A percentile compares a stretch with the other conserved stretches of the same genome.
These are phyloP conservation scores for Tetragnatha versicolor DNA, from an alignment of 1,140 invertebrate genomes.

Conservation along the genomic window DNA sequence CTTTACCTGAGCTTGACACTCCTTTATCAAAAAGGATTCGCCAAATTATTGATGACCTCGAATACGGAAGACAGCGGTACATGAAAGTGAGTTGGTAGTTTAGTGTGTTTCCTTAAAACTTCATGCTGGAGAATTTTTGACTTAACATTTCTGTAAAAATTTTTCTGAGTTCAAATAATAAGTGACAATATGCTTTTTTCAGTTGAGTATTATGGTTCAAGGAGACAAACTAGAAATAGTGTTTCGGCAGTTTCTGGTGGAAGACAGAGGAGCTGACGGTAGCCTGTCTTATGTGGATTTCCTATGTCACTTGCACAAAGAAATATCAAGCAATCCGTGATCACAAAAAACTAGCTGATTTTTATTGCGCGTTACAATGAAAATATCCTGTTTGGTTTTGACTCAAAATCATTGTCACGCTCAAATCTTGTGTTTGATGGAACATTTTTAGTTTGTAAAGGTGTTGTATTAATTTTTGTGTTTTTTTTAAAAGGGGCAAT, in stretches of 20 bases:
- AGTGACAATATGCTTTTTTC: conserved; percentile 62
- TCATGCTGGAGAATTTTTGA: not conserved
- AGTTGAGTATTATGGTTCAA: conserved; percentile 92
- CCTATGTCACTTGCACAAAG: conserved; percentile 98
- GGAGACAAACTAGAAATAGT: conserved; percentile 94
- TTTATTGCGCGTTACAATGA: not conserved
- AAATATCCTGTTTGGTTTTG: not conserved
- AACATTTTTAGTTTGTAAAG: too few species aligned
- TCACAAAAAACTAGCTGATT: not conserved
- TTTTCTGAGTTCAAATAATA: not conserved
- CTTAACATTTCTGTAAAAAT: not conserved
- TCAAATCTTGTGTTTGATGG: too few species aligned
- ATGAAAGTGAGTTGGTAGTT: conserved; percentile 79
- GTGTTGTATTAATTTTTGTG: too few species aligned
- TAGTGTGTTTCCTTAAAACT: not conserved
- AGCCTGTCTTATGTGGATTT: conserved; percentile 93
- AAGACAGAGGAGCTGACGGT: conserved; percentile 86
- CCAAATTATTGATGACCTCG: conserved; percentile 74
- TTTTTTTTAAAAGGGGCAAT: too few species aligned
- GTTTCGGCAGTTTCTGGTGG: conserved; percentile 92
- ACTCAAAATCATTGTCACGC: too few species aligned
- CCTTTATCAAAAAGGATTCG: conserved; percentile 77
- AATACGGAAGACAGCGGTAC: conserved; percentile 75
- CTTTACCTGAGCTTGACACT: conserved; percentile 81
- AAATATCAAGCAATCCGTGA: conserved; percentile 75